These are phyloP conservation scores for Cyclargus thomasi DNA, from an alignment of 1,140 invertebrate species.

Conservation along the genomic window DNA sequence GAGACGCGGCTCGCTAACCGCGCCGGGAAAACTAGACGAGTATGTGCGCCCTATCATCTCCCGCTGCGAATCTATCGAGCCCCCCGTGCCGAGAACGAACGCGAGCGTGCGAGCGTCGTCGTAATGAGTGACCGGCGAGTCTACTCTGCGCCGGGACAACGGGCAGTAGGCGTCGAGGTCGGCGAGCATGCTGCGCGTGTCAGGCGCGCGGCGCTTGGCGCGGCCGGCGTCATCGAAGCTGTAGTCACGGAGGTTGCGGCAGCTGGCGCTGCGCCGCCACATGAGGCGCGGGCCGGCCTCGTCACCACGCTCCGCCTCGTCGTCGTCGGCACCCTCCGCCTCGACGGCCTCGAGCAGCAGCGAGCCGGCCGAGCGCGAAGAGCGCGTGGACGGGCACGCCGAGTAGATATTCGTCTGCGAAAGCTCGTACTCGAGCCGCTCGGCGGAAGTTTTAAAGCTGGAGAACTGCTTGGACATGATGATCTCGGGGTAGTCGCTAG, in stretches of 20 bases:
- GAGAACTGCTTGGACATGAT: slow-evolving; percentile 54
- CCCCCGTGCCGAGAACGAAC: slow-evolving; percentile 50
- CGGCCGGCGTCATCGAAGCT: slow-evolving; percentile 82
- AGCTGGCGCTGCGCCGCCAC: slow-evolving; percentile 83
- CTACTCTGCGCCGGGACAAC: slow-evolving; percentile 69
- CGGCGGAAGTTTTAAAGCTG: slow-evolving; percentile 65
- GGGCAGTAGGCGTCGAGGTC: slow-evolving; percentile 45
- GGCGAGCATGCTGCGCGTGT: slow-evolving; percentile 46
- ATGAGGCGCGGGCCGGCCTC: slow-evolving; percentile 15
- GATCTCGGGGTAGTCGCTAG: slow-evolving; percentile 60
- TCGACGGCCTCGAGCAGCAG: slow-evolving; percentile 41
- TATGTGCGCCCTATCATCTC: slow-evolving; percentile 81
- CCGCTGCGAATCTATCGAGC: slow-evolving; percentile 77
- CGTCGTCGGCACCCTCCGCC: slow-evolving; percentile 32
- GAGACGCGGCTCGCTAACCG: slow-evolving; percentile 79
- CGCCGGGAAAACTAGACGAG: slow-evolving; percentile 89
- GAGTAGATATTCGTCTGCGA: slow-evolving; percentile 74
- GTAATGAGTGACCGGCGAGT: slow-evolving; percentile 85
- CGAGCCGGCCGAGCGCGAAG: slow-evolving; percentile 51
- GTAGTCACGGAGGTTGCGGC: slow-evolving; percentile 84
- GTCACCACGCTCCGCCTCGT: slow-evolving; percentile 10
- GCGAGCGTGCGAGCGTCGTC: slow-evolving; percentile 78
- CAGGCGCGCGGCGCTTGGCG: slow-evolving; percentile 70
- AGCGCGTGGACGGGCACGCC: slow-evolving; percentile 56
- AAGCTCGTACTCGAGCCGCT: slow-evolving; percentile 74